phyloP scores from a whole-genome alignment of 2,113 vertebrate genomes.

The Recurvirostra avosetta region DNA sequence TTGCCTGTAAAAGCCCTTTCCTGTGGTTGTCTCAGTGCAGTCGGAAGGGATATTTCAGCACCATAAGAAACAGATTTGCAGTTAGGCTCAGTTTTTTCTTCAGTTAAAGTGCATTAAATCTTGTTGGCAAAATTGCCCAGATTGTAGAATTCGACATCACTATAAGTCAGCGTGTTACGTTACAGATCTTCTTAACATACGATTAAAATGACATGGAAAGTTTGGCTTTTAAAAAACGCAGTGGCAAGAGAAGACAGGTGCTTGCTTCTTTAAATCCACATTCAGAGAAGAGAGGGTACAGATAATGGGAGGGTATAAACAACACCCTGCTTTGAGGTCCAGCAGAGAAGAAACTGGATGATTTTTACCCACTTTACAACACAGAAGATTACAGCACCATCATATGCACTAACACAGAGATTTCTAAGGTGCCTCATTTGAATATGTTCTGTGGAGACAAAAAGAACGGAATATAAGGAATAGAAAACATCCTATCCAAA shows the following conservation, averaged over 20 bases:
- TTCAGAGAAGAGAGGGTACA: slow-evolving; percentile 67
- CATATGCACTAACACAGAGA: slow-evolving; percentile 68
- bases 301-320: slow-evolving; percentile 73
- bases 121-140: slow-evolving; percentile 68
- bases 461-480: slow-evolving; percentile 68
- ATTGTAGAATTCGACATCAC: slow-evolving; percentile 73
- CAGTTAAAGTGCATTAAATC: slow-evolving; percentile 81
- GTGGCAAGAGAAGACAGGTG: slow-evolving; percentile 67
- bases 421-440: slow-evolving; percentile 80
- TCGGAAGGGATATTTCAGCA: slow-evolving; percentile 79
- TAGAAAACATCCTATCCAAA: slow-evolving; percentile 66
- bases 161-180: slow-evolving; percentile 58
- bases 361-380: slow-evolving; percentile 79
- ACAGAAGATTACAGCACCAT: slow-evolving; percentile 72
- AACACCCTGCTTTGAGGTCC: slow-evolving; percentile 75
- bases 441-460: slow-evolving; percentile 72
- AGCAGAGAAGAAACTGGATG: slow-evolving; percentile 72
- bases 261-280: slow-evolving; percentile 77
- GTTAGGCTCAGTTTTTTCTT: slow-evolving; percentile 76
- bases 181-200: slow-evolving; percentile 60
- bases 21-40: slow-evolving; percentile 76
- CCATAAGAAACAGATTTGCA: slow-evolving; percentile 78
- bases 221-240: slow-evolving; percentile 60
- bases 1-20: slow-evolving; percentile 77
- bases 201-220: slow-evolving; percentile 73